Base-by-base conservation (phyloP, 2,797 vertebrate genomes). In the Sebastes hopkinsi region DNA sequence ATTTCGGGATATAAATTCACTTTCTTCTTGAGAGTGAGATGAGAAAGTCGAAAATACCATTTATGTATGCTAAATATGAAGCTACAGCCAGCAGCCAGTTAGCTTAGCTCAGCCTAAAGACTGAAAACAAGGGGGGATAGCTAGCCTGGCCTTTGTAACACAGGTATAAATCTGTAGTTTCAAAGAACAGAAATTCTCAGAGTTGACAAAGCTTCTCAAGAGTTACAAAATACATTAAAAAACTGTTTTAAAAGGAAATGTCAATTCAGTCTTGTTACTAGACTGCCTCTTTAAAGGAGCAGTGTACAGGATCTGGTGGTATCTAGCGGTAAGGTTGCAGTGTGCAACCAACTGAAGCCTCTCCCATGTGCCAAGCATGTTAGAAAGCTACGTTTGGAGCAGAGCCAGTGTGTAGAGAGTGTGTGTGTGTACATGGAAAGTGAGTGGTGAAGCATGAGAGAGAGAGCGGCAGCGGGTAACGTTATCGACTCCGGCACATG, bases 361-460 rank as follows among this genome's bases (percentile, higher is more conserved):
- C 7, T 50, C 0, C 42, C 6, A 0, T 50, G 42, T 50, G 0
- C 42, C 42, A 50, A 50, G 16, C 0, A 0, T 50, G 1, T 50
- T 18, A 7, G 16, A 50, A 18, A 50, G 16, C 2, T 50, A 0
- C 42, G 5, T 42, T 50, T 50, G 42, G 42, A 50, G 42, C 16
- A 50, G 42, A 20, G 42, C 42, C 42, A 50, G 42, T 50, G 42
- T 0, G 42, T 50, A 50, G 42, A 46, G 16, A 18, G 42, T 16
- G 16, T 50, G 42, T 16, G 42, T 18, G 42, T 50, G 16, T 50
- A 50, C 42, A 0, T 50, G 42, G 42, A 1, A 50, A 18, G 42
- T 50, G 42, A 18, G 42, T 50, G 7, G 16, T 50, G 42, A 50
- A 50, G 42, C 42, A 50, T 18, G 42, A 46, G 42, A 46, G 42